Base-by-base conservation (phyloP, 2,113 vertebrate species). In the Hiodon alosoides region DNA sequence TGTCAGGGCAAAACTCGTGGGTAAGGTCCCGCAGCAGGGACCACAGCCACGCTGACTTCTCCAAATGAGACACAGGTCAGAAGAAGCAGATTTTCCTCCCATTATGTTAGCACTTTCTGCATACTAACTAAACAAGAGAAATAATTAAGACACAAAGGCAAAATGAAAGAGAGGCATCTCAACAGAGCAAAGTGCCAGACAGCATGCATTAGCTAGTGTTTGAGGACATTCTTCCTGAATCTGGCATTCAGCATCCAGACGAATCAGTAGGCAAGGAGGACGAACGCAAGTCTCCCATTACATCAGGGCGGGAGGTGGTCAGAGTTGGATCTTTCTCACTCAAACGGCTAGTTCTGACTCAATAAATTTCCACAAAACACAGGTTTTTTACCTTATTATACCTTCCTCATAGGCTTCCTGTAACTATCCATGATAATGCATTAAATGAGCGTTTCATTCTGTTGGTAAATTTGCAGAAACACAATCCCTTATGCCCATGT, bases 1-100 rank as follows among this genome's bases (percentile, higher is more conserved):
- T 85, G 86, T 87, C 86, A 85, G 79, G 79, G 81, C 84, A 78
- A 76, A 87, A 81, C 82, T 81, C 70, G 82, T 73, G 81, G 86
- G 83, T 80, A 79, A 81, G 79, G 81, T 76, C 81, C 79, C 85
- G 67, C 79, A 75, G 10, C 13, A 79, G 69, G 72, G 86, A 80
- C 60, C 72, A 81, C 76, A 74, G 79, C 78, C 72, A 67, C 71
- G 17, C 71, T 83, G 62, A 72, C 76, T 81, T 81, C 81, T 52
- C 62, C 79, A 71, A 72, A 77, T 82, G 76, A 76, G 76, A 76
- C 65, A 71, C 17, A 69, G 73, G 73, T 78, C 65, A 79, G 71
- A 55, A 60, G 71, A 81, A 75, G 17, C 69, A 31, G 48, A 53
- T 9, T 64, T 7, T 13, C 57, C 68, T 53, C 70, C 69, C 76